phyloP scores from a whole-genome alignment of 2,888 invertebrate species.

The Falcaria lacertinaria region DNA sequence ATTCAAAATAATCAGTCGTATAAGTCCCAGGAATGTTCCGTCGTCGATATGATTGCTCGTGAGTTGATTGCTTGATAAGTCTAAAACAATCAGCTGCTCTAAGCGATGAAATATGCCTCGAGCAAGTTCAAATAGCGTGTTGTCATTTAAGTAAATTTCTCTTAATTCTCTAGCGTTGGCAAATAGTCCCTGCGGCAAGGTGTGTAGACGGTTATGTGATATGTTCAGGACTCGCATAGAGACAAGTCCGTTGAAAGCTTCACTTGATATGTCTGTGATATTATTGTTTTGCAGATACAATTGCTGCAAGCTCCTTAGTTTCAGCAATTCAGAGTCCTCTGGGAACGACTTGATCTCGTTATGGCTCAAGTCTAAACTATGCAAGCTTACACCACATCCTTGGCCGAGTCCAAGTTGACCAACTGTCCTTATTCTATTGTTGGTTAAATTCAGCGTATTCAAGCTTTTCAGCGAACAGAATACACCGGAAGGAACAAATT shows the following conservation, averaged over 20 bases:
- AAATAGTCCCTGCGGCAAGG: constrained; percentile 90
- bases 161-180: constrained; percentile 89
- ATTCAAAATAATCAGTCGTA: constrained; percentile 91
- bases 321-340: constrained; percentile 87
- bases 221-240: constrained; percentile 90
- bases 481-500: constrained; percentile 87
- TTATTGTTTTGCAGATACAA: constrained; percentile 91
- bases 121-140: constrained; percentile 90
- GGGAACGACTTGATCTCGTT: constrained; percentile 87
- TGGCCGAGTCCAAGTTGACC: constrained; percentile 86
- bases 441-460: constrained; percentile 90
- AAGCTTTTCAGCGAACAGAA: constrained; percentile 90
- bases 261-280: constrained; percentile 87
- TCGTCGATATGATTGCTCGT: constrained; percentile 91
- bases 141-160: constrained; percentile 91
- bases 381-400: constrained; percentile 84
- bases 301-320: constrained; percentile 87
- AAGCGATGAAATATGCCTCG: constrained; percentile 90
- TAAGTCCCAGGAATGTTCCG: constrained; percentile 90
- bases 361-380: constrained; percentile 88
- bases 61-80: constrained; percentile 91
- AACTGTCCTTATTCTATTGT: constrained; percentile 89
- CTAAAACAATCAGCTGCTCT: constrained; percentile 90
- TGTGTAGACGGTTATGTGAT: constrained; percentile 90
- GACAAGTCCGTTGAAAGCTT: constrained; percentile 88